These are phyloP conservation scores for Crotophaga sulcirostris DNA, from an alignment of 2,113 vertebrate genomes.

Conservation along the genomic window DNA sequence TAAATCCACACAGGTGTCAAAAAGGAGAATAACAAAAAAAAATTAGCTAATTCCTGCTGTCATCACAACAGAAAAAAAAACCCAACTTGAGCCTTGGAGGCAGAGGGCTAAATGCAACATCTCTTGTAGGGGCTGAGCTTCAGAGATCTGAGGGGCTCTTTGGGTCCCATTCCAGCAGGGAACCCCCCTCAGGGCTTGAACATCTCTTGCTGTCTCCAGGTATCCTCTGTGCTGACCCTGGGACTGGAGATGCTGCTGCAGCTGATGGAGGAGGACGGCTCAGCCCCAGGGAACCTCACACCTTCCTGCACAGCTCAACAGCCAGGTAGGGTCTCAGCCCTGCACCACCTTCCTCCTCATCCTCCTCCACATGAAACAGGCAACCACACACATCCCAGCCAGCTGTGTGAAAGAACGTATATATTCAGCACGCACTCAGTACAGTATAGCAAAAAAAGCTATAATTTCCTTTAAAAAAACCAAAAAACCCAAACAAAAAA, in stretches of 20 bases:
- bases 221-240: not conserved
- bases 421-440: constrained; percentile 60
- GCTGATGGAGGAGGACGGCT: not conserved
- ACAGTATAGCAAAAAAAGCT: constrained; percentile 60
- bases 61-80: not conserved
- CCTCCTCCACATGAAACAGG: not conserved
- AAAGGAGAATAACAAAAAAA: not conserved
- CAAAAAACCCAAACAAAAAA: not conserved
- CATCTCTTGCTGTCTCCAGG: not conserved
- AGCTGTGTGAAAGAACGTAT: constrained; percentile 48
- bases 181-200: accelerated
- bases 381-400: constrained; percentile 56
- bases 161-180: constrained; percentile 3
- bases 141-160: not conserved
- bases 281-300: not conserved
- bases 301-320: not conserved
- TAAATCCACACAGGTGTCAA: not conserved
- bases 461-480: constrained; percentile 2
- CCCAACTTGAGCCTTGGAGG: not conserved
- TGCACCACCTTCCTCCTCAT: not conserved
- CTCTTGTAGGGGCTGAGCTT: not conserved
- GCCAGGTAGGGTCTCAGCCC: not conserved
- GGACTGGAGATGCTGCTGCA: not conserved
- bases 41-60: not conserved
- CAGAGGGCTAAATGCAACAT: not conserved